Percentiles rank a stretch among this genome's conserved stretches.
Evolutionary conservation across 2,113 vertebrate species (phyloP).

Genomic region (Hoplias malabaricus): DNA sequence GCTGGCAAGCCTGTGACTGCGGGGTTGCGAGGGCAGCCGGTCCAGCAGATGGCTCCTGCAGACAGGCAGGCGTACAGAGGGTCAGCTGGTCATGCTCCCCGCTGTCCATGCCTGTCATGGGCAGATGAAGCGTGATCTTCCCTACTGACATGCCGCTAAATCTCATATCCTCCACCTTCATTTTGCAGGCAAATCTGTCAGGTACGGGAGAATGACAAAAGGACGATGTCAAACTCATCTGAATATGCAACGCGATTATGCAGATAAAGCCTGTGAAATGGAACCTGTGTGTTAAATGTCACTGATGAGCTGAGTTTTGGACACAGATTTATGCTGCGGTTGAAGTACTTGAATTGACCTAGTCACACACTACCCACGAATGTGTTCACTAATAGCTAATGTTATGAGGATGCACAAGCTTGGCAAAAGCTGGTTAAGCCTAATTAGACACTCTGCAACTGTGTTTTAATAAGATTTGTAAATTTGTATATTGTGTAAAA

Average conservation of each 20-base stretch:
- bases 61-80: conserved; percentile 37
- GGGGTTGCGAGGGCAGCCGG: conserved; percentile 39
- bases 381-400: not conserved
- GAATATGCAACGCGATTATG: not conserved
- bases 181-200: not conserved
- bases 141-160: conserved; percentile 27
- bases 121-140: conserved; percentile 51
- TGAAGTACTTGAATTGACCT: not conserved
- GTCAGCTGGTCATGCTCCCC: conserved; percentile 43
- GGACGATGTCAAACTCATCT: not conserved
- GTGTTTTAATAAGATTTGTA: too few species aligned
- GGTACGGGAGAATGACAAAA: not conserved
- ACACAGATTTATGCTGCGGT: not conserved
- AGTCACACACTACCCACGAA: not conserved
- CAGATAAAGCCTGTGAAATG: not conserved
- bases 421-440: too few species aligned
- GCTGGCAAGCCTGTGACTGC: conserved; percentile 22
- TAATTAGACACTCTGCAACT: too few species aligned
- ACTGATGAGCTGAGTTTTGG: not conserved
- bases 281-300: not conserved
- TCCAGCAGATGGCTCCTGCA: conserved; percentile 45
- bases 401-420: not conserved
- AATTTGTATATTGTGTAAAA: too few species aligned
- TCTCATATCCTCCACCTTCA: not conserved
- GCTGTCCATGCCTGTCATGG: conserved; percentile 33